A percentile compares a stretch with the other conserved stretches of the same genome.
Conservation (phyloP, 2,888 invertebrate genomes). For the Rotaria sp. region DNA sequence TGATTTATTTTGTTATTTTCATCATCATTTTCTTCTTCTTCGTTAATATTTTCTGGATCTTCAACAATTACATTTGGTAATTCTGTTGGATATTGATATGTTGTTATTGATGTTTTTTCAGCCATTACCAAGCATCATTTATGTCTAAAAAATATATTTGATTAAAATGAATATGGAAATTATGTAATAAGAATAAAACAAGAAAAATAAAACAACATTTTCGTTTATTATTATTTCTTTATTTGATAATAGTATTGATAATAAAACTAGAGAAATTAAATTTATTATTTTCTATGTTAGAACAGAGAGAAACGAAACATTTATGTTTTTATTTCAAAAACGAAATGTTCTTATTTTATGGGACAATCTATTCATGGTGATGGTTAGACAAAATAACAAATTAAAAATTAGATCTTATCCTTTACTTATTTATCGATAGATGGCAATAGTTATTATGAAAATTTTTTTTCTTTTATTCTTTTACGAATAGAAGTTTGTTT, state of each 20-base stretch:
- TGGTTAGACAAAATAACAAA: not conserved
- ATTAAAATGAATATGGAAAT: not conserved
- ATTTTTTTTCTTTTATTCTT: too few relatives aligned
- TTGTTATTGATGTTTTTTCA: not conserved
- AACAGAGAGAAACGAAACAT: not conserved
- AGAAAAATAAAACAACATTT: too few relatives aligned
- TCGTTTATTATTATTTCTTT: not conserved
- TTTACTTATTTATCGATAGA: not conserved
- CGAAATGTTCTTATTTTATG: conserved; percentile 17
- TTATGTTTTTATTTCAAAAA: conserved; percentile 10
- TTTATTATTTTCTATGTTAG: not conserved
- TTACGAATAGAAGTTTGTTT: too few relatives aligned
- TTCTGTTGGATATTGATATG: not conserved
- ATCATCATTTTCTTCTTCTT: not conserved
- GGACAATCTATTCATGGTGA: not conserved
- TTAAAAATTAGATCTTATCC: not conserved
- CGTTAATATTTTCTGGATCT: not conserved
- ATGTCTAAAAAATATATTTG: not conserved
- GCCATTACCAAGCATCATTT: conserved; percentile 6
- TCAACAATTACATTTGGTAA: not conserved
- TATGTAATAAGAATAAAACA: not conserved
- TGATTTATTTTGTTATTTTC: not conserved
- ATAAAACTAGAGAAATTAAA: not conserved
- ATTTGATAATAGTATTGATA: not conserved
- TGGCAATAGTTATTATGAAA: not conserved